Evolutionary conservation across 2,888 invertebrate species (phyloP), one percentile per base, ranked within the genome.

Genomic region (Diadegma fenestrale): DNA sequence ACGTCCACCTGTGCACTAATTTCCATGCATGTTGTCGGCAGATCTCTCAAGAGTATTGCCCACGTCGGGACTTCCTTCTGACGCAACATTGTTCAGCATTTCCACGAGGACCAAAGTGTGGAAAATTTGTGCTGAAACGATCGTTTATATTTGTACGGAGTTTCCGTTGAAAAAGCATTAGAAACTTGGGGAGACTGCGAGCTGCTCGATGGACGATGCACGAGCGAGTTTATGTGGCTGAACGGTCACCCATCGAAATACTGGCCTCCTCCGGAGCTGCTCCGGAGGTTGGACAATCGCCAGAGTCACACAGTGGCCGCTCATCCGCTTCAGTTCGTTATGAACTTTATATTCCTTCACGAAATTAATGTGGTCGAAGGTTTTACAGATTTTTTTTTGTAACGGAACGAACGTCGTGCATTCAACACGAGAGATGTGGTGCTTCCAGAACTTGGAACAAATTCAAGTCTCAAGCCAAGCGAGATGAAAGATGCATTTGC

Each of bases 401-500:
- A 26, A 6, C 45, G 8, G 30, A 75, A 45, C 30, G 4, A 45
- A 75, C 30, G 45, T 63, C 22, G 10, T 33, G 43, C 22, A 22
- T 37, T 33, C 64, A 45, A 17, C 66, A n/a, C n/a, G n/a, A n/a
- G 37, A 26, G 37, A 51, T 48, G 37, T 41, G n/a, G 68, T 45
- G 37, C 14, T 30, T 43, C 51, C 30, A 63, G 22, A 51, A 72
- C 7, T 26, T 64, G 72, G 12, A 76, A 80, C 64, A 41, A 54
- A 48, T 79, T 68, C 58, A 71, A 48, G 22, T 26, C 33, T 22
- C 30, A 30, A 30, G 33, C 26, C 41, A 14, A 71, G 68, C 64
- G 5, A 43, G 58, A 72, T 43, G 64, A 17, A 69, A 75, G 79
- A 75, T 76, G 77, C 58, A 69, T 73, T 17, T 10, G 68, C 37